phyloP scores from a whole-genome alignment of 1,140 invertebrate species.

The Caerostris extrusa region DNA sequence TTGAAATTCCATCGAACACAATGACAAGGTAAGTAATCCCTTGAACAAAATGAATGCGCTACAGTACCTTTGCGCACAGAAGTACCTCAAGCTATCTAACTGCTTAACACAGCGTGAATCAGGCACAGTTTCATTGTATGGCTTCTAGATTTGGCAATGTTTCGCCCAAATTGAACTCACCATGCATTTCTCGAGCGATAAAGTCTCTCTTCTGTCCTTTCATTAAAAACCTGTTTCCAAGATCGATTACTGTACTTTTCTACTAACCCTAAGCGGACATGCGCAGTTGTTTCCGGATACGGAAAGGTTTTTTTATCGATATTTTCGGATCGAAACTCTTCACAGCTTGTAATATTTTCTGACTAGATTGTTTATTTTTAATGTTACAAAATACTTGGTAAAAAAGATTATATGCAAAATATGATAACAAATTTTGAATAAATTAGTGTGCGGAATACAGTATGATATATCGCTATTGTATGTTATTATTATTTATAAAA shows the following conservation, averaged over 20 bases:
- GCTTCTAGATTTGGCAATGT: constrained; percentile 7
- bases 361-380: not conserved
- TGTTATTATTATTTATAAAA: too few species aligned
- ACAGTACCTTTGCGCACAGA: not conserved
- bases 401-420: too few species aligned
- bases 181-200: not conserved
- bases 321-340: not conserved
- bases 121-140: not conserved
- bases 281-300: not conserved
- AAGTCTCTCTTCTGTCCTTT: not conserved
- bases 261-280: constrained; percentile 35
- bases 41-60: not conserved
- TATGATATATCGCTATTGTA: too few species aligned
- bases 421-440: too few species aligned
- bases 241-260: constrained; percentile 56
- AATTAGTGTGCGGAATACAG: too few species aligned
- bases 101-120: constrained; percentile 28
- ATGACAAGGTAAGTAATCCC: not conserved
- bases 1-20: constrained; percentile 4
- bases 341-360: not conserved
- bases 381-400: not conserved
- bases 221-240: constrained; percentile 17
- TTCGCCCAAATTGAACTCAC: not conserved
- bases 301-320: constrained; percentile 40
- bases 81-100: constrained; percentile 7